These are phyloP conservation scores for Stenichneumon culpator DNA, from an alignment of 2,888 invertebrate genomes.

Conservation along the genomic window DNA sequence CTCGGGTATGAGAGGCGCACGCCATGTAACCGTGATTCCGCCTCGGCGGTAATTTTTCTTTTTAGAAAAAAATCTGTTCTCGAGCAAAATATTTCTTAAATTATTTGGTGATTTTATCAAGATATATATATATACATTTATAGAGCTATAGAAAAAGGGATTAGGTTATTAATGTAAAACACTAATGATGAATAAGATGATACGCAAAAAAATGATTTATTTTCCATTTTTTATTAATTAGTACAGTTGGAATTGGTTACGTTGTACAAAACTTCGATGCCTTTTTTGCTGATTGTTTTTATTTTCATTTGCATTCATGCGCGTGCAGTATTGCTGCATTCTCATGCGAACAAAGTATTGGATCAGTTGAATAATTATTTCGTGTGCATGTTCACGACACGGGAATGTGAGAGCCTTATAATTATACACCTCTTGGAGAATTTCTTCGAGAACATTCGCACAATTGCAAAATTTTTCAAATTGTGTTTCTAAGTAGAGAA, in stretches of 20 bases:
- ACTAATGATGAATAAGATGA: background rate
- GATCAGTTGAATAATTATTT: constrained; percentile 18
- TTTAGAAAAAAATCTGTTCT: background rate
- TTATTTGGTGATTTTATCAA: no score
- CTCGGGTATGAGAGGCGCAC: background rate
- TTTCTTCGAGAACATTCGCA: constrained; percentile 20
- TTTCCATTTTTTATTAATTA: no score
- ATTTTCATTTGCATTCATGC: background rate
- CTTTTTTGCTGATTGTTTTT: constrained; percentile 20
- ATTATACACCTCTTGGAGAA: constrained; percentile 20
- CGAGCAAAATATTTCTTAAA: background rate
- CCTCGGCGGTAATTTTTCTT: background rate
- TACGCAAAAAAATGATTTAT: background rate
- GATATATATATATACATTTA: no score
- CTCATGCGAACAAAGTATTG: constrained; percentile 23
- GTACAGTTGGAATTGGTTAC: background rate
- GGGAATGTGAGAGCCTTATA: constrained; percentile 28
- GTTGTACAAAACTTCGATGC: constrained; percentile 44
- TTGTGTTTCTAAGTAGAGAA: constrained; percentile 27
- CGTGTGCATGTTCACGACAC: constrained; percentile 23
- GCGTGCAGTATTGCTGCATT: constrained; percentile 43
- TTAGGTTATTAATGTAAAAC: background rate
- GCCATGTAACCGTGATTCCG: background rate
- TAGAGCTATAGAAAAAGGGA: background rate
- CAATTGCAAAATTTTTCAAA: constrained; percentile 22